Percentiles rank a stretch among this genome's conserved stretches.
These are phyloP conservation scores for Caenorhabditis brenneri DNA, from an alignment of 1,140 invertebrate species.

Conservation along the genomic window DNA sequence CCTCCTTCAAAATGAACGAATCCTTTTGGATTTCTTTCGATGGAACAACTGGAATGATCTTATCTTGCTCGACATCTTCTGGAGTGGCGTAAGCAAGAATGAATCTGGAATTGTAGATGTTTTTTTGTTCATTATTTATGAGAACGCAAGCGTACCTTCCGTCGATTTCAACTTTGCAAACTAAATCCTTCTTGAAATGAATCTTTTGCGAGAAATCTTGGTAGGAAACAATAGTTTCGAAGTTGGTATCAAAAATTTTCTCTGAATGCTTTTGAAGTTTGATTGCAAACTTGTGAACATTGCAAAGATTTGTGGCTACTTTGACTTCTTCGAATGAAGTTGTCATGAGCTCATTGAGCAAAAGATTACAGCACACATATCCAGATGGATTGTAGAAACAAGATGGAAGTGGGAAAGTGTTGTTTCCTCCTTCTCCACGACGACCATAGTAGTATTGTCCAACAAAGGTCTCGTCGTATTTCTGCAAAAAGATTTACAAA, in stretches of 20 bases:
- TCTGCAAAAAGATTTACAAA: neutral
- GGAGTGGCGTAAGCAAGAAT: slow-evolving; percentile 40
- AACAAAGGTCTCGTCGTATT: slow-evolving; percentile 31
- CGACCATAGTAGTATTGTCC: slow-evolving; percentile 25
- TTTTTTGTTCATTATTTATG: neutral
- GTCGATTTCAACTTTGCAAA: slow-evolving; percentile 52
- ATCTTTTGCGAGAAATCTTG: slow-evolving; percentile 57
- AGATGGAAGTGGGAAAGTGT: slow-evolving; percentile 55
- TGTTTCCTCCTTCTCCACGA: slow-evolving; percentile 3
- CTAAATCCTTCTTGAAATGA: slow-evolving; percentile 52
- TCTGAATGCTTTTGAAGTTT: slow-evolving; percentile 47
- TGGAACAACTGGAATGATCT: slow-evolving; percentile 21
- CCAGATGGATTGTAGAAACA: slow-evolving; percentile 58
- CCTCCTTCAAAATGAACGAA: neutral
- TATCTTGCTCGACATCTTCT: slow-evolving; percentile 10
- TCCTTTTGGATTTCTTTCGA: slow-evolving; percentile 18
- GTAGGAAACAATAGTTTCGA: slow-evolving; percentile 54
- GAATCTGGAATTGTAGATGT: slow-evolving; percentile 5
- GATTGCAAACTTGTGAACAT: slow-evolving; percentile 49
- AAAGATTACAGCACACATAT: slow-evolving; percentile 55
- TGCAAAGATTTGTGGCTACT: slow-evolving; percentile 38
- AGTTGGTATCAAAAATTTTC: slow-evolving; percentile 52
- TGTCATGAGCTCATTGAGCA: slow-evolving; percentile 56
- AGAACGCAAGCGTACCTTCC: slow-evolving; percentile 31
- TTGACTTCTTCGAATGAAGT: slow-evolving; percentile 48